Conservation (phyloP, 2,888 invertebrate genomes). For the Drosophila parthenogenetica region DNA sequence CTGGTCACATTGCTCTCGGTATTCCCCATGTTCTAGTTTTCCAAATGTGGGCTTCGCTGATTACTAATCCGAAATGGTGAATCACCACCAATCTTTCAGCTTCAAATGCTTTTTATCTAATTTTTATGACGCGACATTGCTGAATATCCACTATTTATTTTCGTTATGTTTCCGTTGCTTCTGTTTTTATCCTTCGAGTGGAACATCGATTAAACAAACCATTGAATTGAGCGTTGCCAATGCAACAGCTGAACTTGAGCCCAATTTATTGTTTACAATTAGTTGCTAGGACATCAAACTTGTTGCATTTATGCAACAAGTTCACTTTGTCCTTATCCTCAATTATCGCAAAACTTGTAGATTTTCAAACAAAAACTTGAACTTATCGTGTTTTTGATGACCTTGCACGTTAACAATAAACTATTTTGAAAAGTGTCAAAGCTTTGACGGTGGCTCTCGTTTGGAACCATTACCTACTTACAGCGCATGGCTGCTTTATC, state of each 20-base stretch:
- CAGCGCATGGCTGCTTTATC: too few relatives aligned
- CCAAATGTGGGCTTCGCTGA: background rate
- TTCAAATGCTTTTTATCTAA: conserved; percentile 3
- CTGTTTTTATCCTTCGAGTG: conserved; percentile 58
- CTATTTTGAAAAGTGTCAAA: background rate
- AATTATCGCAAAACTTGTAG: conserved; percentile 23
- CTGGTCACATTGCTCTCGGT: conserved; percentile 96
- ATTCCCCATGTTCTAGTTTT: conserved; percentile 88
- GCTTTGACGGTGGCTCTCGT: too few relatives aligned
- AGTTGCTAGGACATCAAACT: conserved; percentile 67
- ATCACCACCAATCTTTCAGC: conserved; percentile 1
- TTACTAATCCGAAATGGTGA: conserved; percentile 12
- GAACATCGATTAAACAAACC: conserved; percentile 61
- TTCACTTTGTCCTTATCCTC: conserved; percentile 6
- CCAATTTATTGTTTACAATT: conserved; percentile 58
- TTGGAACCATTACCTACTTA: background rate
- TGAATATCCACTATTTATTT: conserved; percentile 29
- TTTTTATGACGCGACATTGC: conserved; percentile 66
- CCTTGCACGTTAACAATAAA: conserved; percentile 27
- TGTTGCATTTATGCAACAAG: conserved; percentile 62
- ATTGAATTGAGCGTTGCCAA: conserved; percentile 61
- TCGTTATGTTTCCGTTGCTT: conserved; percentile 14
- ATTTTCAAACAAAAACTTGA: conserved; percentile 36
- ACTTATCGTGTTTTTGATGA: conserved; percentile 22
- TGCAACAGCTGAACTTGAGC: conserved; percentile 79